Conservation (phyloP, 2,797 vertebrate species). For the Muscicapa striata region DNA sequence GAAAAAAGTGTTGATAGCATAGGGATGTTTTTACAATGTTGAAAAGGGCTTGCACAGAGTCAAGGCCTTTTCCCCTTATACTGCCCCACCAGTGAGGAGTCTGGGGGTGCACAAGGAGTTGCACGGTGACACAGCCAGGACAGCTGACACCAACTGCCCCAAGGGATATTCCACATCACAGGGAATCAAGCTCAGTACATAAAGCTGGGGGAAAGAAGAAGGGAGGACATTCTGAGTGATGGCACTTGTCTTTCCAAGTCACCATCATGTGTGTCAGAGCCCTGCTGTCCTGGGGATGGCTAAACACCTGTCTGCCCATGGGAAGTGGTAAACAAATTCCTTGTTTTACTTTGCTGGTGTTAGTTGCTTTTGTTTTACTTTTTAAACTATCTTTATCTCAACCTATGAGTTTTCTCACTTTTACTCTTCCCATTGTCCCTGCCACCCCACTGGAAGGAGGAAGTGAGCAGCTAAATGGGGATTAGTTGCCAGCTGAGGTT, state of each 20-base stretch:
- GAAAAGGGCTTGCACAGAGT: background rate
- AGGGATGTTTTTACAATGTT: background rate
- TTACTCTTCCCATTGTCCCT: background rate
- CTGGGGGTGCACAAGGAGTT: background rate
- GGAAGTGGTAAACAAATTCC: background rate
- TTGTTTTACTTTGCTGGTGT: background rate
- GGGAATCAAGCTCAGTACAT: background rate
- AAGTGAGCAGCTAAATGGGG: rapidly evolving
- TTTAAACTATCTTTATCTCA: background rate
- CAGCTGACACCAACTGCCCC: background rate
- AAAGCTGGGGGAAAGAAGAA: background rate
- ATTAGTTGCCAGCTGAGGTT: background rate
- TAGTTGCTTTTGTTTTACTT: background rate
- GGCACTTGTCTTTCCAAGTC: background rate
- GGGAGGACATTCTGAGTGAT: background rate
- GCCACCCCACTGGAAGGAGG: rapidly evolving
- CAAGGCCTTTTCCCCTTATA: background rate
- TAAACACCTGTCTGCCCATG: background rate
- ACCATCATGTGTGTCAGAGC: rapidly evolving
- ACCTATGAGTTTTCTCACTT: background rate
- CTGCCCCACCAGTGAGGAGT: background rate
- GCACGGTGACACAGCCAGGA: background rate
- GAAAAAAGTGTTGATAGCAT: background rate
- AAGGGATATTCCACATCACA: background rate
- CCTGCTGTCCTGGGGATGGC: background rate